Evolutionary conservation across 2,888 invertebrate genomes (phyloP).

Genomic region (Brachypalpus laphriformis): DNA sequence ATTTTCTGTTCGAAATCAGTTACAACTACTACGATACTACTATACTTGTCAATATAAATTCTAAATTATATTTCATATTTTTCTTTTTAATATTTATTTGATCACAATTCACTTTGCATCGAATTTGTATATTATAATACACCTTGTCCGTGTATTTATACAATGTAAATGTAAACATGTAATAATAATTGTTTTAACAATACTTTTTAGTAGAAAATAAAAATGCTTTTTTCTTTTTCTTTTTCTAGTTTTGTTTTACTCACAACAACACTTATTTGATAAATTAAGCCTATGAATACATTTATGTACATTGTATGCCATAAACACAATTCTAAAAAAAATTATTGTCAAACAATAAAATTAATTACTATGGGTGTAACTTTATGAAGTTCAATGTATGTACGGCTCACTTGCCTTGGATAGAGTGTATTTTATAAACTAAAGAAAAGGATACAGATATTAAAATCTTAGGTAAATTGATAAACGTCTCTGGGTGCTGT

Average conservation of each 20-base stretch:
- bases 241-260: neutral
- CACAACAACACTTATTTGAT: slow-evolving; percentile 40
- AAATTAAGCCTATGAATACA: slow-evolving; percentile 22
- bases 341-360: slow-evolving; percentile 58
- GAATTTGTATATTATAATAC: slow-evolving; percentile 75
- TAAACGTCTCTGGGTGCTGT: too few species aligned
- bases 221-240: neutral
- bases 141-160: slow-evolving; percentile 49
- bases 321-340: slow-evolving; percentile 25
- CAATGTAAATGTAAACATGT: slow-evolving; percentile 51
- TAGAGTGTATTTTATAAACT: neutral
- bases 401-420: neutral
- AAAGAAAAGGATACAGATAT: too few species aligned
- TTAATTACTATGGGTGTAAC: neutral
- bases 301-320: slow-evolving; percentile 37
- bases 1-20: slow-evolving; percentile 5
- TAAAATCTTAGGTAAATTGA: neutral
- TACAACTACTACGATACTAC: neutral
- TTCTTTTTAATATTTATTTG: slow-evolving; percentile 73
- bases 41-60: slow-evolving; percentile 51
- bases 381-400: neutral
- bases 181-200: slow-evolving; percentile 47
- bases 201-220: slow-evolving; percentile 34
- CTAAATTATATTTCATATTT: slow-evolving; percentile 33
- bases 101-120: slow-evolving; percentile 83